Conservation (phyloP, 1,140 invertebrate species). For the Amphibalanus amphitrite region DNA sequence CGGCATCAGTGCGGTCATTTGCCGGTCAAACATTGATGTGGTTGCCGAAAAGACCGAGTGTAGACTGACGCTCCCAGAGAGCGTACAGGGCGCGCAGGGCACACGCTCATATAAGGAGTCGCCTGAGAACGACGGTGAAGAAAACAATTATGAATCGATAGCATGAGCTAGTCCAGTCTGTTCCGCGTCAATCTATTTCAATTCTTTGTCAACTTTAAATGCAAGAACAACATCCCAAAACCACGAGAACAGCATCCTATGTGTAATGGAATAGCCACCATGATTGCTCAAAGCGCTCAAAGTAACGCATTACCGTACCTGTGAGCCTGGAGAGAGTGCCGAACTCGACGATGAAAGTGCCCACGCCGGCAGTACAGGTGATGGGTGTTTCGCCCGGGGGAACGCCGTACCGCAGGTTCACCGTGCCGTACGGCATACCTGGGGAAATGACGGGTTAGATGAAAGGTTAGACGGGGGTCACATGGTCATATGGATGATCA, state of each 20-base stretch:
- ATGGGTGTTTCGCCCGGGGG: conserved; percentile 86
- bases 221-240: no score
- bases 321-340: conserved; percentile 84
- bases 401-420: conserved; percentile 79
- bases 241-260: no score
- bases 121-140: conserved; percentile 25
- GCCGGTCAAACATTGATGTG: conserved; percentile 91
- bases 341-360: conserved; percentile 95
- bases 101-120: conserved; percentile 49
- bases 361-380: conserved; percentile 94
- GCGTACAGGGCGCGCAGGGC: conserved; percentile 74
- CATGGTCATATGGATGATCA: no score
- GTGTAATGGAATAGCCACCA: no score
- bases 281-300: no score
- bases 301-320: conserved; percentile 37
- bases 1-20: no score
- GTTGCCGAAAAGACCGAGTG: conserved; percentile 86
- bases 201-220: no score
- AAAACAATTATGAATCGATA: no score
- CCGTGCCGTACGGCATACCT: conserved; percentile 98
- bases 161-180: no score
- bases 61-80: conserved; percentile 64
- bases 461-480: conserved; percentile 22
- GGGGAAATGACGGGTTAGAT: conserved; percentile 36
- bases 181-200: no score